Conservation (phyloP, 2,888 invertebrate genomes). For the Idaea dimidiata region DNA sequence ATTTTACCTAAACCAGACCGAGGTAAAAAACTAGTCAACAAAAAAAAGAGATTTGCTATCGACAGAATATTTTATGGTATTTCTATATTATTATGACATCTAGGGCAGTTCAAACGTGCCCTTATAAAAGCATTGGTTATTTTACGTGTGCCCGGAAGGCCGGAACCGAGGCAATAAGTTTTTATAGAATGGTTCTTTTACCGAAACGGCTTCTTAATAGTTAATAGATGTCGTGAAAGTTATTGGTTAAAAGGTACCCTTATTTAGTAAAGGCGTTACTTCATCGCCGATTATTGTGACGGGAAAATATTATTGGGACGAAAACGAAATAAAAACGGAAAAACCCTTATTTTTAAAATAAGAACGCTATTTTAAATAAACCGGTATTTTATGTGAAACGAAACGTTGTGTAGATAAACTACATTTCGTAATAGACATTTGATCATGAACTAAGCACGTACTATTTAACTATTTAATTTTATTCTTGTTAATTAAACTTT, state of each 20-base stretch:
- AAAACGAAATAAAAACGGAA: no score
- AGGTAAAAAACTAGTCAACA: no score
- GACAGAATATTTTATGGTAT: not conserved
- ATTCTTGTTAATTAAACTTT: no score
- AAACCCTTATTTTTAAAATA: no score
- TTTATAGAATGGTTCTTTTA: conserved; percentile 1
- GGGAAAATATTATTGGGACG: not conserved
- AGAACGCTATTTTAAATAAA: no score
- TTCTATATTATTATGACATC: conserved; percentile 1
- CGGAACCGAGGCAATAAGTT: not conserved
- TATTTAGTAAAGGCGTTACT: not conserved
- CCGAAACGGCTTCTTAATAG: not conserved
- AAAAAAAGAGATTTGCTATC: not conserved
- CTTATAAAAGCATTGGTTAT: conserved; percentile 1
- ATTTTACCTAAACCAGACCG: no score
- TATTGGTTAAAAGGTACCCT: not conserved
- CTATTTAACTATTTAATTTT: no score
- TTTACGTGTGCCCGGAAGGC: not conserved
- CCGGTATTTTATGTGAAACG: no score
- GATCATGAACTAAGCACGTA: no score
- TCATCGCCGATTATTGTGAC: not conserved
- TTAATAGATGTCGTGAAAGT: not conserved
- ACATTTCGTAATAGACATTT: no score
- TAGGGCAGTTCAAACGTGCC: not conserved
- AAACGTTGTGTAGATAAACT: no score